Percentiles rank a stretch among this genome's conserved stretches.
These are phyloP conservation scores for Falcunculus frontatus DNA, from an alignment of 2,113 vertebrate species.

Conservation along the genomic window DNA sequence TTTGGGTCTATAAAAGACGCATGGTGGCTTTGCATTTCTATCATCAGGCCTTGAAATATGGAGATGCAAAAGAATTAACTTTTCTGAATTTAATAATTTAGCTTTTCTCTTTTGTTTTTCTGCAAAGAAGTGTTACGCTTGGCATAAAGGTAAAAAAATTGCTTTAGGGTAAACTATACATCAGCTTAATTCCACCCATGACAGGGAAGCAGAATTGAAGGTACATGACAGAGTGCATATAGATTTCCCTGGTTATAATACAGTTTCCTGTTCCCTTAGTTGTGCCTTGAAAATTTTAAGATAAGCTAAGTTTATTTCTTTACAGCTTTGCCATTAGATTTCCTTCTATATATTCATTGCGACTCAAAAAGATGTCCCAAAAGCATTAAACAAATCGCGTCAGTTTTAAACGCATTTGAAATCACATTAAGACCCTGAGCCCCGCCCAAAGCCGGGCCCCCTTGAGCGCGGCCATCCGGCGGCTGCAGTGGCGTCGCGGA, in stretches of 20 bases:
- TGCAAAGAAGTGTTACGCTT: not conserved
- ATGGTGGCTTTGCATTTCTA: not conserved
- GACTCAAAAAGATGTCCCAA: not conserved
- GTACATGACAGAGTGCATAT: fast-evolving
- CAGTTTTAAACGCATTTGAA: not conserved
- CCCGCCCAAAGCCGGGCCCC: not conserved
- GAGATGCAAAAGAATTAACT: not conserved
- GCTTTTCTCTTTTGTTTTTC: too few species aligned
- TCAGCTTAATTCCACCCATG: fast-evolving
- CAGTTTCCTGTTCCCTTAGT: too few species aligned
- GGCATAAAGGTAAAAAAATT: too few species aligned
- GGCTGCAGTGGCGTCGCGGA: too few species aligned
- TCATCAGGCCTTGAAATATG: fast-evolving
- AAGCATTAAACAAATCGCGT: not conserved
- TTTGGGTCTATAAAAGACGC: not conserved
- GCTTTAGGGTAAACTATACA: fast-evolving
- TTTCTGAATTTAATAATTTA: too few species aligned
- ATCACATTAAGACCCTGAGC: not conserved
- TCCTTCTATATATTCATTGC: not conserved
- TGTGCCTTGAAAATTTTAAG: too few species aligned
- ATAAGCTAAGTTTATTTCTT: too few species aligned
- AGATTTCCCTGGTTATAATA: too few species aligned
- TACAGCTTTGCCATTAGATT: not conserved
- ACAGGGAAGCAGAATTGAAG: not conserved
- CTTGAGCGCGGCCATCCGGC: too few species aligned